These are phyloP conservation scores for Drosophila sp. DNA, from an alignment of 1,140 invertebrate genomes.

Conservation along the genomic window DNA sequence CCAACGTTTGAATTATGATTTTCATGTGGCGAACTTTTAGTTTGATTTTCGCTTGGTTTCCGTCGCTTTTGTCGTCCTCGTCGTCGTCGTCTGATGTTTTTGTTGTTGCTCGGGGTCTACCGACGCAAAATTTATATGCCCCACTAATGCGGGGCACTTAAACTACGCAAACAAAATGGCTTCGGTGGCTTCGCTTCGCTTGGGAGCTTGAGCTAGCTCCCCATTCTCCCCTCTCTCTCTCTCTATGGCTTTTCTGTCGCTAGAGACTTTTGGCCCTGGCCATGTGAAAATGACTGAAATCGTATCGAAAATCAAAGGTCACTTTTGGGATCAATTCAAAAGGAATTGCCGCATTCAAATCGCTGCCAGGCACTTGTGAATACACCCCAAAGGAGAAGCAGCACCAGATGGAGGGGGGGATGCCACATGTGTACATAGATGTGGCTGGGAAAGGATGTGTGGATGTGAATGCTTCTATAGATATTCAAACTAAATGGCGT, in stretches of 20 bases:
- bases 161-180: conserved; percentile 77
- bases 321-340: conserved; percentile 82
- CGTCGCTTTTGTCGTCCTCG: conserved; percentile 65
- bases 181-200: conserved; percentile 25
- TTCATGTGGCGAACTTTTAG: conserved; percentile 76
- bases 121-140: conserved; percentile 74
- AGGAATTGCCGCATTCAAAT: conserved; percentile 81
- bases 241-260: conserved; percentile 31
- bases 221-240: neutral
- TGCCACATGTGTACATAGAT: conserved; percentile 25
- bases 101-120: conserved; percentile 43
- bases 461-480: conserved; percentile 60
- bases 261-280: conserved; percentile 72
- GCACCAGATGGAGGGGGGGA: neutral
- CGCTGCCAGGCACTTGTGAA: conserved; percentile 75
- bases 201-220: neutral
- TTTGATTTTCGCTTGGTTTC: conserved; percentile 75
- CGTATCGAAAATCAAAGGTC: conserved; percentile 81
- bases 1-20: conserved; percentile 79
- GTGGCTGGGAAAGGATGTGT: conserved; percentile 16
- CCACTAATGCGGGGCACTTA: conserved; percentile 80
- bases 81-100: conserved; percentile 29
- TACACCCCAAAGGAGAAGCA: conserved; percentile 29
- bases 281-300: conserved; percentile 78
- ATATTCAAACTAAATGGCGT: conserved; percentile 81